A percentile compares a stretch with the other conserved stretches of the same genome.
phyloP scores from a whole-genome alignment of 2,888 invertebrate genomes.

The Silvanus unidentatus region DNA sequence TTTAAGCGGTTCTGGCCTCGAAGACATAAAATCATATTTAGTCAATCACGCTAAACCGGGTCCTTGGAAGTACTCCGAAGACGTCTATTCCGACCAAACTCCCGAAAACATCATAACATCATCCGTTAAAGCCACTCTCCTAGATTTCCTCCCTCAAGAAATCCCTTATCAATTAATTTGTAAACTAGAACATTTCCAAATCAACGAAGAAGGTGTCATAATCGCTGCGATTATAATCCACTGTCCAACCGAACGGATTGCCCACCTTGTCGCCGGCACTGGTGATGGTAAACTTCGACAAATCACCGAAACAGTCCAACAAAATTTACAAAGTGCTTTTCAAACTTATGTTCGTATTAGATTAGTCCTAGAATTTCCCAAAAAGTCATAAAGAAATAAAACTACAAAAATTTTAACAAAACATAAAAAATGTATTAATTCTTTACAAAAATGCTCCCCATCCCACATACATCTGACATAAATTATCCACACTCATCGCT shows the following conservation, averaged over 20 bases:
- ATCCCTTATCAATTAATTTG: constrained; percentile 74
- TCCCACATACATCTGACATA: constrained; percentile 94
- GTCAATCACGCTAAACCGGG: constrained; percentile 58
- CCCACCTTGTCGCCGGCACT: constrained; percentile 61
- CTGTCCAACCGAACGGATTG: constrained; percentile 59
- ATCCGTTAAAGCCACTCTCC: constrained; percentile 73
- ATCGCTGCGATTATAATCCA: constrained; percentile 55
- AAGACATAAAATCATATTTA: constrained; percentile 55
- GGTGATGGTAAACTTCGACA: constrained; percentile 63
- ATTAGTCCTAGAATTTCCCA: constrained; percentile 30
- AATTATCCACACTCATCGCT: constrained; percentile 80
- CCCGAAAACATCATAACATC: constrained; percentile 64
- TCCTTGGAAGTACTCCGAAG: constrained; percentile 61
- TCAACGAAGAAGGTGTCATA: constrained; percentile 51
- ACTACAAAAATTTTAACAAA: constrained; percentile 52
- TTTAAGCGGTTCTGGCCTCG: constrained; percentile 54
- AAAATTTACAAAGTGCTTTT: constrained; percentile 41
- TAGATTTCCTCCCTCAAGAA: constrained; percentile 79
- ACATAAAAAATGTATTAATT: not conserved
- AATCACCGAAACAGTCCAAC: constrained; percentile 53
- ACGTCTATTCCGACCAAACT: constrained; percentile 68
- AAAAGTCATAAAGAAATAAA: constrained; percentile 10
- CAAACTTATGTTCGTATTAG: constrained; percentile 36
- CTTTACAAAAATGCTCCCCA: constrained; percentile 84
- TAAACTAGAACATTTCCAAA: constrained; percentile 61